Evolutionary conservation across 2,113 vertebrate species (phyloP).

Genomic region (Sylvietta virens): DNA sequence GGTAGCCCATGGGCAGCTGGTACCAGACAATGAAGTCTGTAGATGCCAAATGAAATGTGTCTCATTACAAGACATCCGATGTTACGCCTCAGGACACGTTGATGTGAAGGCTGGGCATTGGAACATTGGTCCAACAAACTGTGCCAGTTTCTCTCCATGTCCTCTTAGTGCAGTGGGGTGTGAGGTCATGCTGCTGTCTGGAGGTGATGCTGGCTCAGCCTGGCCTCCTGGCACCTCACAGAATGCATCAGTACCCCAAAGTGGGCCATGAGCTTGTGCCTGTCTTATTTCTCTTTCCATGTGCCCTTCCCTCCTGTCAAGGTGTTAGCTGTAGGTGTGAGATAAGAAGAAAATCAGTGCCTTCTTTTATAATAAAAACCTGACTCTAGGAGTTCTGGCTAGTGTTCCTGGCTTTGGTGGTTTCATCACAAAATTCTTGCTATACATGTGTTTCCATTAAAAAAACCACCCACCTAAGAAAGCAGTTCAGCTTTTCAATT

Average conservation of each 20-base stretch:
- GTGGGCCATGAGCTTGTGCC: not conserved
- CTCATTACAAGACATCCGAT: not conserved
- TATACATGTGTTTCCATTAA: not conserved
- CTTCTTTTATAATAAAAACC: not conserved
- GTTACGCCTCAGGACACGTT: not conserved
- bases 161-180: not conserved
- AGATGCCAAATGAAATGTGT: not conserved
- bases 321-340: not conserved
- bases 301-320: not conserved
- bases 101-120: not conserved
- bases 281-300: not conserved
- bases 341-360: not conserved
- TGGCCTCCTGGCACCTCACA: not conserved
- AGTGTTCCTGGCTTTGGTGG: not conserved
- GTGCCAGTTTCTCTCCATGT: not conserved
- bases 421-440: not conserved
- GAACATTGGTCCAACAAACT: not conserved
- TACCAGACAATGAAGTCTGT: not conserved
- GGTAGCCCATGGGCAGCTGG: not conserved
- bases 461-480: not conserved
- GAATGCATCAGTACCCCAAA: not conserved
- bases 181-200: not conserved
- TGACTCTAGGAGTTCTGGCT: not conserved
- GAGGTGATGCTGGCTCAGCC: not conserved
- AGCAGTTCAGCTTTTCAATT: not conserved